These are phyloP conservation scores for Drosophila seguyi DNA, from an alignment of 1,140 invertebrate genomes.

Conservation along the genomic window DNA sequence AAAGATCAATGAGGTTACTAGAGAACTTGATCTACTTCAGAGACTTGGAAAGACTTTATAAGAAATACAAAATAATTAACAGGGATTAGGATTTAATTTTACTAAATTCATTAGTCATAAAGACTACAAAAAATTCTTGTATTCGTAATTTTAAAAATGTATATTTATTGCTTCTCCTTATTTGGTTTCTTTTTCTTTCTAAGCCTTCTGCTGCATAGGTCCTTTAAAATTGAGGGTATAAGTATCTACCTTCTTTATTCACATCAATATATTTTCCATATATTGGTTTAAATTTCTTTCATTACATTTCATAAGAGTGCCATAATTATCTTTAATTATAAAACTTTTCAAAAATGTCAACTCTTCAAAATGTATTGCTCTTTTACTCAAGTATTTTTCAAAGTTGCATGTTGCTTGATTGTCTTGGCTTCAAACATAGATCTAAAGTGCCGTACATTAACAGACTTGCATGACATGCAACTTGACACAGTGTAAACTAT, in stretches of 20 bases:
- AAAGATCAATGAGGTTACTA: neutral
- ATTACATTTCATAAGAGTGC: neutral
- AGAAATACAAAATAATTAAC: neutral
- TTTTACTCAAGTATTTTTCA: neutral
- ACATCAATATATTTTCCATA: neutral
- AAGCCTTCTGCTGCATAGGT: neutral
- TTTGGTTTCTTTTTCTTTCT: neutral
- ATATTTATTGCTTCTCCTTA: neutral
- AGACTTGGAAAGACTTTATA: no score
- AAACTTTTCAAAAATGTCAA: neutral
- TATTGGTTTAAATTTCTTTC: neutral
- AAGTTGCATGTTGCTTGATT: conserved; percentile 5
- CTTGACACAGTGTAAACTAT: conserved; percentile 42
- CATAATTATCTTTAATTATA: neutral
- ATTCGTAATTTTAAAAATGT: neutral
- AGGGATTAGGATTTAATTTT: neutral
- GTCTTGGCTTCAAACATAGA: conserved; percentile 23
- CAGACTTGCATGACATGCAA: conserved; percentile 51
- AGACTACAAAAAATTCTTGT: fast-evolving
- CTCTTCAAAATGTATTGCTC: no score
- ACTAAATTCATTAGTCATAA: neutral
- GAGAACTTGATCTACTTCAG: neutral
- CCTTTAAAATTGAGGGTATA: neutral
- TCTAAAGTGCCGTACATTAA: conserved; percentile 31
- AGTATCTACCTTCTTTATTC: neutral